Base-by-base conservation (phyloP, 2,113 vertebrate genomes). In the Lasiurus cinereus region DNA sequence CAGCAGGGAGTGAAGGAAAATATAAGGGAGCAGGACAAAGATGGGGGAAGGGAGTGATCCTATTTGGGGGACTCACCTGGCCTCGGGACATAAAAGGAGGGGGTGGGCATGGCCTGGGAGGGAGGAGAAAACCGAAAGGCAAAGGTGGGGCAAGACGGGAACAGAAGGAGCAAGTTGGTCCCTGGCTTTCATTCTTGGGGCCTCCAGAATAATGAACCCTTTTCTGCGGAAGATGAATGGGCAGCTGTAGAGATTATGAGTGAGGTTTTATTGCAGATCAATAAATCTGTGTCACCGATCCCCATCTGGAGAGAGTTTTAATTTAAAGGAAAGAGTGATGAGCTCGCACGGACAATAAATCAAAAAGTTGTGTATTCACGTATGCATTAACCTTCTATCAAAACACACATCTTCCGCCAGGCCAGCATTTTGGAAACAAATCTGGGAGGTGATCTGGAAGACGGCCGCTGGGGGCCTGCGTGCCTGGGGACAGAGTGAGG, bases 221-320 rank as follows among this genome's bases (percentile, higher is more conserved):
- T 98, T 98, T 97, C 97, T 21, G 72, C 33, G 80, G 69, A 98
- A 98, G 98, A 98, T 97, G 97, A 98, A 98, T 98, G 98, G 98
- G 97, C 97, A 98, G 97, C 98, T 97, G 97, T 97, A 98, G 97
- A 98, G 98, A 98, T 98, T 98, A 98, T 98, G 98, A 98, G 98
- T 98, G 98, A 98, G 98, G 97, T 98, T 98, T 98, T 98, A 98
- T 98, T 98, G 98, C 98, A 97, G 98, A 98, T 98, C 98, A 97
- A 98, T 99, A 99, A 98, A 99, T 99, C 98, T 98, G 97, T 98
- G 98, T 98, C 98, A 98, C 93, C 97, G 96, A 98, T 96, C 97
- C 98, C 98, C 98, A 98, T 98, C 98, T 98, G 98, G 98, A 99
- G 98, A 97, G 98, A 98, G 98, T 98, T 98, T 99, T 98, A 98